Conservation (phyloP, 35 echinoderm and acorn worm species). For the Amphiura filiformis region DNA sequence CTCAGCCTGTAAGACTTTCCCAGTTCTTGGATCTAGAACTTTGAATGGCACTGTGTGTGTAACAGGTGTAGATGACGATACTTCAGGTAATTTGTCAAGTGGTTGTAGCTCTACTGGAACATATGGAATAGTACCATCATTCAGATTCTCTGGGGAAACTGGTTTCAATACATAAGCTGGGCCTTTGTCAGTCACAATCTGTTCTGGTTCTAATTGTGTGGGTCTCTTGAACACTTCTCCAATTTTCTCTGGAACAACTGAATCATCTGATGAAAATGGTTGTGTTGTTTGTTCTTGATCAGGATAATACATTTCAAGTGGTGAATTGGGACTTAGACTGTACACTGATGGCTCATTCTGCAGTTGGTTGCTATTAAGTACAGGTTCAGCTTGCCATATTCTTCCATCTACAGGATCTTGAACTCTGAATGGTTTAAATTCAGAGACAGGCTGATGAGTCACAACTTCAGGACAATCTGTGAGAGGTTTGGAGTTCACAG, state of each 20-base stretch:
- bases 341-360: conserved; percentile 25
- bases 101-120: not conserved
- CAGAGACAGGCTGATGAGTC: not conserved
- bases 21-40: conserved; percentile 16
- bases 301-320: conserved; percentile 20
- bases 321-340: conserved; percentile 3
- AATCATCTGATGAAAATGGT: not conserved
- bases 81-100: not conserved
- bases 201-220: not conserved
- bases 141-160: not conserved
- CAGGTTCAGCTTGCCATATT: conserved; percentile 36
- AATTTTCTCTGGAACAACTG: conserved; percentile 13
- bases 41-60: not conserved
- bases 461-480: not conserved
- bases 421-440: conserved; percentile 22
- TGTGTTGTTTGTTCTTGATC: not conserved
- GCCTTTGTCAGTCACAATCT: conserved; percentile 45
- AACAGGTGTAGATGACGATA: not conserved
- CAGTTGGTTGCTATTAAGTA: conserved; percentile 31
- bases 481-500: conserved; percentile 9
- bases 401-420: conserved; percentile 52
- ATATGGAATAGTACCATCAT: not conserved
- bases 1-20: conserved; percentile 26
- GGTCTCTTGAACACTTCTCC: not conserved
- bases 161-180: conserved; percentile 42